Conservation (phyloP, 2,113 vertebrate genomes). For the Plestiodon gilberti region DNA sequence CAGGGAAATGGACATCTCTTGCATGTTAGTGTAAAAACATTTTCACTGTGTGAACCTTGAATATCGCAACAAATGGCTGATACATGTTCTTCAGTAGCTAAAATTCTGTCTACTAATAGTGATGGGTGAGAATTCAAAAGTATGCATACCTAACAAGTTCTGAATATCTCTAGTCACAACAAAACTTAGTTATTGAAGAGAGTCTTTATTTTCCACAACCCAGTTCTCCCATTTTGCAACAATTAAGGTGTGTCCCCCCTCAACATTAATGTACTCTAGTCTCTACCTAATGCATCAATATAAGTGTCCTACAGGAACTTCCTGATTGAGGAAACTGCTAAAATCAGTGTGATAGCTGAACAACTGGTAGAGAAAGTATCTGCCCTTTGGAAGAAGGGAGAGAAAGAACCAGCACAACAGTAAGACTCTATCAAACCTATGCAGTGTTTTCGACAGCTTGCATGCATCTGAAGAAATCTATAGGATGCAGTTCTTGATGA, state of each 20-base stretch:
- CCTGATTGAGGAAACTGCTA: conserved; percentile 53
- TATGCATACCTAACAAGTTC: not conserved
- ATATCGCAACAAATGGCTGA: not conserved
- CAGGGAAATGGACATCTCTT: not conserved
- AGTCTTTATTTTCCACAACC: too few species aligned
- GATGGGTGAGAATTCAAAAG: not conserved
- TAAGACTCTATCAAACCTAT: conserved; percentile 19
- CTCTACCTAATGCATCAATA: not conserved
- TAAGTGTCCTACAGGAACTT: conserved; percentile 53
- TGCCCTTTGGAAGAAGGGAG: conserved; percentile 38
- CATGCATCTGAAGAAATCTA: conserved; percentile 35
- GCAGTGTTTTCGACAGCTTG: conserved; percentile 20
- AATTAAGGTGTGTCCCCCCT: too few species aligned
- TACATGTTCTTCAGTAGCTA: too few species aligned
- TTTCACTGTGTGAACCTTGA: not conserved
- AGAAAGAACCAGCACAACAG: conserved; percentile 46
- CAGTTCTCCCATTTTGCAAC: not conserved
- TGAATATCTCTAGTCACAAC: not conserved
- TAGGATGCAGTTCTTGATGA: conserved; percentile 46
- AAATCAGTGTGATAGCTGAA: conserved; percentile 53
- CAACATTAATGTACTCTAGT: too few species aligned
- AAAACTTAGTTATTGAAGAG: too few species aligned
- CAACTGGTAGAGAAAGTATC: conserved; percentile 52
- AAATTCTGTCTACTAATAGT: not conserved
- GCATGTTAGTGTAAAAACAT: not conserved